Base-by-base conservation (phyloP, 1,140 invertebrate species). In the Calliopsis andreniformis region DNA sequence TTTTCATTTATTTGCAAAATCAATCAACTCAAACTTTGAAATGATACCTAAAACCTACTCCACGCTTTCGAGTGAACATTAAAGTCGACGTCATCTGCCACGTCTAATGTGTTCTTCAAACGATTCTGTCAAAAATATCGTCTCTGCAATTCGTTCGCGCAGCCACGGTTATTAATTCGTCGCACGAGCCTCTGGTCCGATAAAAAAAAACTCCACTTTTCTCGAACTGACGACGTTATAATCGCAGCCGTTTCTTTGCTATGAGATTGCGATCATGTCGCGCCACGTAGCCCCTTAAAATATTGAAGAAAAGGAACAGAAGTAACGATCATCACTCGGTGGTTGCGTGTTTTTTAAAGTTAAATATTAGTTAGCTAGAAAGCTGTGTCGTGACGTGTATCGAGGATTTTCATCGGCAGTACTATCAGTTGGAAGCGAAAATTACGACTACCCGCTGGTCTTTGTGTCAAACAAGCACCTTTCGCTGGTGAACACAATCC, bases 381-480 rank as follows among this genome's bases (percentile, higher is more conserved):
- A 28, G 53, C 12, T 76, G 42, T 51, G 42, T 51, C 72, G 72
- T 76, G 64, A 20, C 43, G 53, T 23, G 7, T 75, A 75, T 75
- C 64, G 63, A 35, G 30, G 39, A 47, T 47, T 56, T 63, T 39
- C 71, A 66, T 75, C 51, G 39, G 3, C 10, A 12, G 7, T 23
- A 18, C 18, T 51, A 64, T 20, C 35, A 53, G n/a, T 12, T 32
- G 2, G 0, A 6, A 12, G 1, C 30, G 39, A 39, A 45, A 58
- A 59, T 68, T 58, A 69, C 23, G 30, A 49, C 55, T 42, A 42
- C 70, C n/a, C 0, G 7, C 25, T 1, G 32, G 12, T 56, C 51
- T 53, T 42, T 18, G 32, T 23, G 23, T 61, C 25, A 30, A 43
- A 30, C 68, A 43, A 35, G n/a, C 25, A 10, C 23, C 42, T 30